phyloP scores from a whole-genome alignment of 2,888 invertebrate genomes.

The Lagria hirta region DNA sequence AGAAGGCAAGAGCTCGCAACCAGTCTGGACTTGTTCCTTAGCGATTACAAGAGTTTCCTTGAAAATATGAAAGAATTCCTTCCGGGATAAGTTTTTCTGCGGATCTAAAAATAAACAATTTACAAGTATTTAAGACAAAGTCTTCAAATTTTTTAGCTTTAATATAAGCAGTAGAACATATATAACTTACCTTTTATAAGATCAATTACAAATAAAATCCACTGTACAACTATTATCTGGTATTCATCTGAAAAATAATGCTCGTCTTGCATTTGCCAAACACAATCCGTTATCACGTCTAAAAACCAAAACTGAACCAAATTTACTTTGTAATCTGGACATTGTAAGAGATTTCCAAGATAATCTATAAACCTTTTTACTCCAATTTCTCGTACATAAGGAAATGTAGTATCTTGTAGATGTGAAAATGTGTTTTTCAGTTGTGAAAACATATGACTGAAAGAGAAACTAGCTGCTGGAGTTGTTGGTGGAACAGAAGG shows the following conservation, averaged over 20 bases:
- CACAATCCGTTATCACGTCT: conserved; percentile 50
- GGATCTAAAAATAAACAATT: conserved; percentile 37
- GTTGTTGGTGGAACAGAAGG: conserved; percentile 39
- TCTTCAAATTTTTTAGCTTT: not conserved
- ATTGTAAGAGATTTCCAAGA: conserved; percentile 43
- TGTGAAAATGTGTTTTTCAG: conserved; percentile 35
- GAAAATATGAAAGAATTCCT: conserved; percentile 45
- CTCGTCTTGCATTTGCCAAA: conserved; percentile 52
- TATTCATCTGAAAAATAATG: conserved; percentile 44
- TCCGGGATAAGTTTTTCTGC: conserved; percentile 40
- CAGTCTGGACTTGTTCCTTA: conserved; percentile 45
- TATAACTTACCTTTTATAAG: conserved; percentile 45
- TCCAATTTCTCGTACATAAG: conserved; percentile 45
- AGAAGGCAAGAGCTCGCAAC: conserved; percentile 36
- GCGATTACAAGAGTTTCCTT: conserved; percentile 46
- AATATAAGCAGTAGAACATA: not conserved
- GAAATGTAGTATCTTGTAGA: conserved; percentile 38
- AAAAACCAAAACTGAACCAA: conserved; percentile 52
- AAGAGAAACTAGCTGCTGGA: conserved; percentile 34
- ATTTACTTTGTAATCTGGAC: conserved; percentile 43
- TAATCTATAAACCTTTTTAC: conserved; percentile 42
- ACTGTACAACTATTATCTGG: conserved; percentile 48
- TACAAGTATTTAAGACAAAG: not conserved
- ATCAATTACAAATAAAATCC: conserved; percentile 48
- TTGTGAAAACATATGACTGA: conserved; percentile 28